Percentiles rank a stretch among this genome's conserved stretches.
Conservation (phyloP, 2,888 invertebrate species). For the Lasioglossum lativentre region DNA sequence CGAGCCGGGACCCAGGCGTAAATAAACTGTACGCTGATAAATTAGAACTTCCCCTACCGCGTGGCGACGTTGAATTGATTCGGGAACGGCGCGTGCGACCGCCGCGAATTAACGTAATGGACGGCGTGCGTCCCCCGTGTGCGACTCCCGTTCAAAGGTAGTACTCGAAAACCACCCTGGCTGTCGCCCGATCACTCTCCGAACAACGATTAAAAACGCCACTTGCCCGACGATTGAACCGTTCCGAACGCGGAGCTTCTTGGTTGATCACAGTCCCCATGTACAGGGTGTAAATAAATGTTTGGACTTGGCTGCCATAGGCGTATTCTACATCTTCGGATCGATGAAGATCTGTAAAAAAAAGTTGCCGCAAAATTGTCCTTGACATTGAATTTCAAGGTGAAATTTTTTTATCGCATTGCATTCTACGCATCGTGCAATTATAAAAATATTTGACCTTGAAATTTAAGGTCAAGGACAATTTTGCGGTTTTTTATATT, state of each 20-base stretch:
- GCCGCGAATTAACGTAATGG: constrained; percentile 70
- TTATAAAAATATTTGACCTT: no score
- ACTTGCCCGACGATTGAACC: neutral
- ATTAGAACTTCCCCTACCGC: constrained; percentile 57
- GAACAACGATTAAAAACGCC: constrained; percentile 56
- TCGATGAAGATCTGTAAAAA: no score
- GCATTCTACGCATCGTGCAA: no score
- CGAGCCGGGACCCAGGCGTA: constrained; percentile 43
- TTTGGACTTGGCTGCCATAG: no score
- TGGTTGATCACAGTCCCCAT: neutral
- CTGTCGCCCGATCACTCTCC: constrained; percentile 47
- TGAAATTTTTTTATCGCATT: no score
- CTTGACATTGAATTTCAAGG: no score
- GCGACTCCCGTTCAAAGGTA: constrained; percentile 48
- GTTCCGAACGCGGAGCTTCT: neutral
- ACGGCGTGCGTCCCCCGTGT: constrained; percentile 33
- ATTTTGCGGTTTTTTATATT: no score
- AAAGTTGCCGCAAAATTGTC: no score
- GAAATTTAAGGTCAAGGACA: no score
- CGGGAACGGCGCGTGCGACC: constrained; percentile 43
- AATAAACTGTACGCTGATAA: constrained; percentile 69
- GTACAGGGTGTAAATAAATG: neutral
- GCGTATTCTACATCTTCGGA: no score
- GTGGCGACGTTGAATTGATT: constrained; percentile 47
- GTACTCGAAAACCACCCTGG: constrained; percentile 52